These are phyloP conservation scores for Lemur catta DNA, from an alignment of 2,797 vertebrate genomes.

Conservation along the genomic window DNA sequence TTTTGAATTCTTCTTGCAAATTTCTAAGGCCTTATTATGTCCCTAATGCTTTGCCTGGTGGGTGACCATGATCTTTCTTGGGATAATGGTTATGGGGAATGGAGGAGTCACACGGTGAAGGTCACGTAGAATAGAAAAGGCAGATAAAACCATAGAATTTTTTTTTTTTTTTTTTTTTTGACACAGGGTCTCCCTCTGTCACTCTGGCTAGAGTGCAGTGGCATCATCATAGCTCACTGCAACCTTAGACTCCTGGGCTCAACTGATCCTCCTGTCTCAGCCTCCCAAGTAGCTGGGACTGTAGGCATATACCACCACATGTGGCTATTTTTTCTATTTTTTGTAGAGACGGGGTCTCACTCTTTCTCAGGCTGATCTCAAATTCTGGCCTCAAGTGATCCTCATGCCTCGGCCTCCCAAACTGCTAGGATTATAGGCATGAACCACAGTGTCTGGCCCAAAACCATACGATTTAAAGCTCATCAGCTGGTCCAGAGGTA, in stretches of 20 bases:
- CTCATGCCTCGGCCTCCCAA: neutral
- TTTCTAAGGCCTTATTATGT: neutral
- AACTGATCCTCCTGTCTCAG: neutral
- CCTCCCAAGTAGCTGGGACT: neutral
- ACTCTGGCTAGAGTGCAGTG: neutral
- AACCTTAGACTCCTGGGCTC: neutral
- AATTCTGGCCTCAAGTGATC: neutral
- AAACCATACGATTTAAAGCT: neutral
- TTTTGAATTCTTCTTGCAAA: neutral
- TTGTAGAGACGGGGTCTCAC: neutral
- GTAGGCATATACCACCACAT: rapidly evolving
- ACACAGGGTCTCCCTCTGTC: neutral
- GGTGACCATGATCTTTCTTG: neutral
- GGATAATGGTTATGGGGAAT: neutral
- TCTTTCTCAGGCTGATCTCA: neutral
- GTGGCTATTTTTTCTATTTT: neutral
- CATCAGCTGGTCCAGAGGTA: no score
- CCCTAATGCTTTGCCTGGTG: neutral
- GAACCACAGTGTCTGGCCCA: neutral
- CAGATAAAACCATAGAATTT: neutral
- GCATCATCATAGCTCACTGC: neutral
- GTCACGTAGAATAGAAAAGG: neutral
- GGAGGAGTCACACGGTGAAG: neutral
- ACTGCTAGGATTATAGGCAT: neutral
- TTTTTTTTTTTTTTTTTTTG: neutral